A percentile compares a stretch with the other conserved stretches of the same genome.
Evolutionary conservation across 1,140 invertebrate species (phyloP).

Genomic region (Micrasema longulum): DNA sequence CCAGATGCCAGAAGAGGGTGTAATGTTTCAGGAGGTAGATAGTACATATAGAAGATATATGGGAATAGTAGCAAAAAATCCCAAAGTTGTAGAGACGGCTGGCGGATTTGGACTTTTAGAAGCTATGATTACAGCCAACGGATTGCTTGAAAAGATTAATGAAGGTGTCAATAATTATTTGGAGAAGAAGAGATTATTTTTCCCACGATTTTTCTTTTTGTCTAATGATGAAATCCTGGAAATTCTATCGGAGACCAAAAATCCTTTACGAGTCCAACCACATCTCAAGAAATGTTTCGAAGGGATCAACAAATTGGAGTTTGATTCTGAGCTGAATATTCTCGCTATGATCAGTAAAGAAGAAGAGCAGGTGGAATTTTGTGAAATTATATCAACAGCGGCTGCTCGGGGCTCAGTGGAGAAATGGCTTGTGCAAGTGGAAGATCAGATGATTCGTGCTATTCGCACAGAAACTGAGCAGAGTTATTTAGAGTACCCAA

Average conservation of each 20-base stretch:
- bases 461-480: constrained; percentile 79
- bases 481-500: constrained; percentile 78
- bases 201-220: constrained; percentile 94
- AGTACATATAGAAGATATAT: constrained; percentile 85
- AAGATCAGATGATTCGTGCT: constrained; percentile 84
- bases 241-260: constrained; percentile 93
- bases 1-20: constrained; percentile 93
- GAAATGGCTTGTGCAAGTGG: constrained; percentile 91
- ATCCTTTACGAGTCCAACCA: constrained; percentile 88
- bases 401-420: constrained; percentile 91
- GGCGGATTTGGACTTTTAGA: constrained; percentile 80
- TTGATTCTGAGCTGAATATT: constrained; percentile 84
- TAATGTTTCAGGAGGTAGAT: constrained; percentile 81
- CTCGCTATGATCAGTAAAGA: constrained; percentile 88
- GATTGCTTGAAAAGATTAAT: constrained; percentile 84
- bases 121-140: constrained; percentile 78
- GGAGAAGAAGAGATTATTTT: constrained; percentile 91
- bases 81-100: constrained; percentile 80
- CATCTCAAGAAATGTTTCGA: constrained; percentile 95
- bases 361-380: constrained; percentile 81
- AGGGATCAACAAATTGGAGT: constrained; percentile 78
- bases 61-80: constrained; percentile 77
- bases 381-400: constrained; percentile 78
- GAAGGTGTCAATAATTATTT: constrained; percentile 91
- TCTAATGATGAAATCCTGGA: constrained; percentile 97